phyloP scores from a whole-genome alignment of 2,797 vertebrate genomes.

The Oreochromis grahami region DNA sequence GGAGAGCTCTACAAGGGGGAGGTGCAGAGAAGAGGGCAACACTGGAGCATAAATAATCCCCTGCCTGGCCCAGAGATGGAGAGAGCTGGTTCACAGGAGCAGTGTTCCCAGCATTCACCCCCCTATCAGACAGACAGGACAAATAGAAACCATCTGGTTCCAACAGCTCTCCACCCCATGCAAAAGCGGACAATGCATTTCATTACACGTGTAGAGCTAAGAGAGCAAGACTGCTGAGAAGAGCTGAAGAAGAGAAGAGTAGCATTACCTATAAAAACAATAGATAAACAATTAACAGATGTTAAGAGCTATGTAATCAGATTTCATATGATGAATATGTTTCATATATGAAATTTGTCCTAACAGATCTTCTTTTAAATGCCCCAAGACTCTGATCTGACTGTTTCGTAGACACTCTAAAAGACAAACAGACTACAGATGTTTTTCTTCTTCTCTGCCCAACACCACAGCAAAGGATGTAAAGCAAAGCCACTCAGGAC shows the following conservation, averaged over 20 bases:
- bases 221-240: not conserved
- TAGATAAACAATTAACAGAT: constrained; percentile 14
- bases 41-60: constrained; percentile 75
- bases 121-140: constrained; percentile 82
- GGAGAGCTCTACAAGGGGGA: constrained; percentile 40
- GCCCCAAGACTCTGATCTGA: not conserved
- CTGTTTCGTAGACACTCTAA: not conserved
- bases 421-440: constrained; percentile 3
- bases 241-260: not conserved
- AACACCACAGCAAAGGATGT: not conserved
- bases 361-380: not conserved
- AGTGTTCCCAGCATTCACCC: constrained; percentile 78
- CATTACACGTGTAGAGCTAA: constrained; percentile 69
- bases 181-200: constrained; percentile 76
- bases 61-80: constrained; percentile 48
- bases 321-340: not conserved
- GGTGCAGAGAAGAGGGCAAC: constrained; percentile 37
- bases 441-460: not conserved
- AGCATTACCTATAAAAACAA: constrained; percentile 22
- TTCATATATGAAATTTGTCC: not conserved
- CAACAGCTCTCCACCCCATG: constrained; percentile 62
- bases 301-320: not conserved
- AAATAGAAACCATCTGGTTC: constrained; percentile 90
- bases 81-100: constrained; percentile 54
- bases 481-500: constrained; percentile 16